Conservation (phyloP, 2,113 vertebrate species). For the Rana temporaria region DNA sequence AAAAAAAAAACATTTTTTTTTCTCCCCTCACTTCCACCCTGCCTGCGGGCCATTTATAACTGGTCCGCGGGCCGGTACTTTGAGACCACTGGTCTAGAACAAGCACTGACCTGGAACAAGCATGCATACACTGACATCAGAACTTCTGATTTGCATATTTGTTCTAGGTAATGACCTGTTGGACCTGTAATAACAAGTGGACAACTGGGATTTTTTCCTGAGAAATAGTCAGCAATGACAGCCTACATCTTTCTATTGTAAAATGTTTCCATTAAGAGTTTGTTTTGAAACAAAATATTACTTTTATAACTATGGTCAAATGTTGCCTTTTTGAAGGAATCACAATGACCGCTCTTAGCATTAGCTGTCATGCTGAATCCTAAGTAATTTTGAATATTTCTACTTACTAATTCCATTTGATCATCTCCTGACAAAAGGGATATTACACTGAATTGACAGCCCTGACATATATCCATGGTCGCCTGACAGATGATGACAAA, state of each 20-base stretch:
- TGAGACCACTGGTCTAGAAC: no score
- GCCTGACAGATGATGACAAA: constrained; percentile 50
- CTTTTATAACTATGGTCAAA: constrained; percentile 17
- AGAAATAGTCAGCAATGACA: not conserved
- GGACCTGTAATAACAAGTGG: no score
- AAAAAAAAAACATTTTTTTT: no score
- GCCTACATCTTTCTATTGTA: not conserved
- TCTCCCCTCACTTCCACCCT: no score
- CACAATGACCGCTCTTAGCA: constrained; percentile 29
- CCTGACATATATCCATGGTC: constrained; percentile 46
- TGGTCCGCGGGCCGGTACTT: no score
- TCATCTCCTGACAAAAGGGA: constrained; percentile 49
- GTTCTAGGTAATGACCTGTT: no score
- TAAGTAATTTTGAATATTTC: constrained; percentile 43
- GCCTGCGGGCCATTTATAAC: no score
- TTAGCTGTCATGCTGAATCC: constrained; percentile 34
- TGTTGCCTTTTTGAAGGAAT: constrained; percentile 13
- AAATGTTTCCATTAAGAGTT: not conserved
- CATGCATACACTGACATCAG: no score
- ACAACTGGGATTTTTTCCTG: not conserved
- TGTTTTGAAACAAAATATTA: not conserved
- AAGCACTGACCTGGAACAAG: no score
- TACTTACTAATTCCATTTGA: constrained; percentile 51
- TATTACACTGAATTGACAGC: constrained; percentile 40
- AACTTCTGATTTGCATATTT: no score